phyloP scores from a whole-genome alignment of 2,888 invertebrate genomes.

The Hartigia nigra region DNA sequence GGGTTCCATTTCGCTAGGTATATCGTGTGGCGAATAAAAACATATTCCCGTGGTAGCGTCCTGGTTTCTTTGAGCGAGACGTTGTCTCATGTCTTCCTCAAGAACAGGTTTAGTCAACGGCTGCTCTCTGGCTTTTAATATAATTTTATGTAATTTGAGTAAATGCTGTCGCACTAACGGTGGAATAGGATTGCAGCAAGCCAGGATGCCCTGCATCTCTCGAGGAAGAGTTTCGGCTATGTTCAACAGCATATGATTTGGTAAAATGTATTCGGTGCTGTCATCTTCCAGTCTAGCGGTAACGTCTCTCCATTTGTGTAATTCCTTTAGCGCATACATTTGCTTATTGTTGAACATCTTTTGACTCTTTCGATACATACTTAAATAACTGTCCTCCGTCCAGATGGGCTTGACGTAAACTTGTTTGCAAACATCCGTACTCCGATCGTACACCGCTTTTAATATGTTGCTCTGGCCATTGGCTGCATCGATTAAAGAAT shows the following conservation, averaged over 20 bases:
- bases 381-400: constrained; percentile 77
- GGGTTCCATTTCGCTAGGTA: constrained; percentile 51
- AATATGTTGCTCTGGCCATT: constrained; percentile 76
- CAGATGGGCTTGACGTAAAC: constrained; percentile 83
- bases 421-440: constrained; percentile 80
- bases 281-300: constrained; percentile 91
- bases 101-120: constrained; percentile 70
- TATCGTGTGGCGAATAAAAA: constrained; percentile 54
- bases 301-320: constrained; percentile 90
- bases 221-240: constrained; percentile 89
- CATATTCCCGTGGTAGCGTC: constrained; percentile 43
- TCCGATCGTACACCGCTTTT: constrained; percentile 77
- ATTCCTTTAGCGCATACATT: constrained; percentile 80
- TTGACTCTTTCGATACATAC: constrained; percentile 81
- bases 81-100: constrained; percentile 52
- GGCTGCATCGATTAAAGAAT: constrained; percentile 76
- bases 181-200: constrained; percentile 94
- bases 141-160: constrained; percentile 73
- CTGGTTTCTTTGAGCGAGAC: constrained; percentile 52
- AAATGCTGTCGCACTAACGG: constrained; percentile 75
- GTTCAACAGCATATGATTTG: constrained; percentile 94
- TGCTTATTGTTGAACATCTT: constrained; percentile 88
- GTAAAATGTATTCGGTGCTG: constrained; percentile 90
- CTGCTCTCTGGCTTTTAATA: constrained; percentile 77
- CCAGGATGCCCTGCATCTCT: constrained; percentile 92